Base-by-base conservation (phyloP, 2,797 vertebrate species). In the Dendrocincla tyrannina region DNA sequence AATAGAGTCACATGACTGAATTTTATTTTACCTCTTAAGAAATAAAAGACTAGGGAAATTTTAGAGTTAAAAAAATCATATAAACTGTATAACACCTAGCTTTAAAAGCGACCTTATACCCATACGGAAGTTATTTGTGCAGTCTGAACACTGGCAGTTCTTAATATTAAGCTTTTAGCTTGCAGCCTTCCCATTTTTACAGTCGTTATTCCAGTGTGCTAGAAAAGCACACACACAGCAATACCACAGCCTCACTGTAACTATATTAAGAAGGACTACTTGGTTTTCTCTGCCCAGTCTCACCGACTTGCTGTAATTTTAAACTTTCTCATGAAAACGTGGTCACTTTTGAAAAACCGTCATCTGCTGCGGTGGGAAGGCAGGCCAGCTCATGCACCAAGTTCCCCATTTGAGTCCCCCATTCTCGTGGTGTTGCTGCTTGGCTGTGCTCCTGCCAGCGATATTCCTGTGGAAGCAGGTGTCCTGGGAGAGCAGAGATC, bases 21-120 rank as follows among this genome's bases (percentile, higher is more conserved):
- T 79, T 89, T 91, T 64, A 41, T 60, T 84, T 93, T 67, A 55
- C 20, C 22, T 63, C 89, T 83, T 35, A 89, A 91, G 77, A 92
- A 90, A 74, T 41, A 14, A 56, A 88, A 90, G 55, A 69, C 42
- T 79, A 25, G 12, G 73, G 28, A 64, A 85, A 85, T 19, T 68
- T 6, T 10, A 18, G 32, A 80, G 19, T 68, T 59, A 22, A 74
- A 91, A 76, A 49, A 42, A 37, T 10, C 6, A 0, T 14, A 24
- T 35, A 76, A 89, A 20, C 37, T 35, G 11, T 70, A 63, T 24
- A 78, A 56, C 20, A 56, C 16, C 9, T 75, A 47, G 19, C 49
- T 87, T 88, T 62, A 73, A 81, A 80, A 73, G 41, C 16, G 72
- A 28, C 17, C 22, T 66, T 52, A 33, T 37, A 42, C 15, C 11